Base-by-base conservation (phyloP, 2,113 vertebrate genomes). In the Pandion haliaetus region DNA sequence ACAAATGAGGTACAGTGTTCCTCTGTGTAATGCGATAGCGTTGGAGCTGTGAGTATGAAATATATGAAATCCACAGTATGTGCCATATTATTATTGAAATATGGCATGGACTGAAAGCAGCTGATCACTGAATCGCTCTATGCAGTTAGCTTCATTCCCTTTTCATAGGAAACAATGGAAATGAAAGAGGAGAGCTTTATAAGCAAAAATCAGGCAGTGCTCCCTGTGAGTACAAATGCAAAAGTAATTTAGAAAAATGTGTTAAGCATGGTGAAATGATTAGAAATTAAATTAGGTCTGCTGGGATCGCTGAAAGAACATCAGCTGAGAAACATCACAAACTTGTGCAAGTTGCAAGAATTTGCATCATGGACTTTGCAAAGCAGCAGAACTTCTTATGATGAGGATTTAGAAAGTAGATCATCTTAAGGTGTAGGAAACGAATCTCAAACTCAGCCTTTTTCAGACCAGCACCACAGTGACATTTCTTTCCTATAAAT, bases 281-380 rank as follows among this genome's bases (percentile, higher is more conserved):
- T 92, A 93, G 91, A 71, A 87, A 88, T 94, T 96, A 96, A 97
- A 97, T 96, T 59, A 79, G 73, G 85, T 90, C 88, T 97, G 11
- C 90, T 82, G 87, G 93, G 89, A 94, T 81, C 2, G 32, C 93
- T 97, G 94, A 95, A 95, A 90, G 81, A 95, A 85, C 93, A 88
- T 97, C 91, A 96, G 85, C 82, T 95, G 91, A 95, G 93, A 89
- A 96, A 83, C 92, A 84, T 94, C 90, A 81, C 94, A 85, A 78
- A 92, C 89, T 86, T 92, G 45, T 50, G 81, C 13, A 45, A 80
- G 81, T 81, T 95, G 85, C 88, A 91, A 81, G 89, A 91, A 93
- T 94, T 96, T 86, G 83, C 79, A 90, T 96, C 38, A 1, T 17
- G 58, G 79, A 71, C 73, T 97, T 94, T 91, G 70, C 93, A 93